Base-by-base conservation (phyloP, 2,888 invertebrate species). In the Dendrolimus houi region DNA sequence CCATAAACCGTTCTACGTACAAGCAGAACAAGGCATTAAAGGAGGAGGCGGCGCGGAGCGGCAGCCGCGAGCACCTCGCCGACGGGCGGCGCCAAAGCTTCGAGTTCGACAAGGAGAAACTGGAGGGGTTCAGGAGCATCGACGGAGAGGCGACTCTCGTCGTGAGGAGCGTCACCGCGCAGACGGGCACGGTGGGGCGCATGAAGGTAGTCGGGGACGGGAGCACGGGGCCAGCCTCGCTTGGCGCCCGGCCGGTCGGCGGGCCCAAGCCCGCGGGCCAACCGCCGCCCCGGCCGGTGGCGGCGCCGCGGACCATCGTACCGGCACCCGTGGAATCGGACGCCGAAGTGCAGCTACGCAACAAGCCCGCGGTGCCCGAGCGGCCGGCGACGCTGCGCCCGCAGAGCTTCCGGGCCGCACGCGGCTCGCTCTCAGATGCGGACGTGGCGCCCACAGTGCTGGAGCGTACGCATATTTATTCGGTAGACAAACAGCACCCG, bases 351-450 rank as follows among this genome's bases (percentile, higher is more conserved):
- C 91, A 91, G 72, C 76, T 94, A 64, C 90, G 94, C 41, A 87
- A 92, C 75, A 96, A 96, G 81, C 96, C 96, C 8, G 95, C 94
- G 56, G 93, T 96, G 65, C 96, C 96, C 56, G 96, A 96, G 79
- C 92, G 96, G 58, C 96, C 96, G 55, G 93, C 94, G 53, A 93
- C 94, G 54, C 85, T 95, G 59, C 91, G 93, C 17, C 92, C 92
- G 65, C 93, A 92, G 58, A 91, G 87, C 75, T 92, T 90, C 75
- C 83, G 91, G 60, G 87, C 79, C 58, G 77, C 83, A 56, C 81
- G 88, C 56, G 79, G 77, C 63, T 84, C 85, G 53, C 67, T 64
- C 62, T 70, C 68, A 42, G 77, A 81, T 56, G 63, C 70, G 7
- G 77, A 74, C 41, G 59, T 64, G n/a, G 64, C 74, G 58, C 90